Percentiles rank a stretch among this genome's conserved stretches.
Evolutionary conservation across 2,797 vertebrate species (phyloP).

Genomic region (Oophaga sylvatica): DNA sequence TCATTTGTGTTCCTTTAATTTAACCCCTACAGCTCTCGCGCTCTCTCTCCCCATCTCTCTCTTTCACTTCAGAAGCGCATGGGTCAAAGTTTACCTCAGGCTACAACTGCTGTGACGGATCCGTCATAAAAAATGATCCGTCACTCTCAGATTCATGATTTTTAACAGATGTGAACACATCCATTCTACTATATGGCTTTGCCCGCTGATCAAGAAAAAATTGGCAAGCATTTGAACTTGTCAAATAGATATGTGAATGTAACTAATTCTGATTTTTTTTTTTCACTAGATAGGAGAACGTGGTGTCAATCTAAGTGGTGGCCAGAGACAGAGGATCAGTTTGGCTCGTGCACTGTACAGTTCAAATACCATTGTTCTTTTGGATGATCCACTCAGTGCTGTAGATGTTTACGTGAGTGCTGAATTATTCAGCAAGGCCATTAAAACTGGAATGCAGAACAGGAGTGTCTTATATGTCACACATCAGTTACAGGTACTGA

Average conservation of each 20-base stretch:
- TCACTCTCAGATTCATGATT: too few relatives aligned
- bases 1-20: too few relatives aligned
- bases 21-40: too few relatives aligned
- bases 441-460: constrained; percentile 69
- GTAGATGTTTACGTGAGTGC: constrained; percentile 80
- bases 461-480: constrained; percentile 84
- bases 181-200: too few relatives aligned
- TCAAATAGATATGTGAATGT: not conserved
- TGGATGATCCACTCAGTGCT: constrained; percentile 85
- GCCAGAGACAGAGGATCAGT: constrained; percentile 83
- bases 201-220: too few relatives aligned
- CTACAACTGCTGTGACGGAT: too few relatives aligned
- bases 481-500: constrained; percentile 81
- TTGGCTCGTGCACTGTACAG: constrained; percentile 84
- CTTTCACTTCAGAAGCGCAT: too few relatives aligned
- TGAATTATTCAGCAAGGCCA: constrained; percentile 78
- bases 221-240: too few relatives aligned
- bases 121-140: too few relatives aligned
- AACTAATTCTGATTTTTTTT: not conserved
- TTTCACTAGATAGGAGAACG: constrained; percentile 80
- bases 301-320: constrained; percentile 82
- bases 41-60: too few relatives aligned
- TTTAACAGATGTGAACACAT: too few relatives aligned
- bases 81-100: too few relatives aligned
- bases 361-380: constrained; percentile 76